Base-by-base conservation (phyloP, 2,113 vertebrate genomes). In the Prinia subflava region DNA sequence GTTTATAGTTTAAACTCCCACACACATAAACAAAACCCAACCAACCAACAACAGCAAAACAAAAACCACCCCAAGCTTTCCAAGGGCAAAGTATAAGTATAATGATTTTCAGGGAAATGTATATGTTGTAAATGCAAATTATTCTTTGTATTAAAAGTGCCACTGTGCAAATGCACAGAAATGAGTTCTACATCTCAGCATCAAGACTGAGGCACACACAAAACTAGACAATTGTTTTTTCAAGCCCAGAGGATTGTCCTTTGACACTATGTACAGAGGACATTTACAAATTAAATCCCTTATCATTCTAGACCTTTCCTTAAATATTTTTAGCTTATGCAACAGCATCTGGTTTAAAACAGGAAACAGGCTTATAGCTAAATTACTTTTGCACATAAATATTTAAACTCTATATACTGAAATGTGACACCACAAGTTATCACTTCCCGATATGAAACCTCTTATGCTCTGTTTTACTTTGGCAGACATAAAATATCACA, bases 291-390 rank as follows among this genome's bases (percentile, higher is more conserved):
- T 94, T 3, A 91, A 96, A 94, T 90, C 49, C 49, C 95, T 95
- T 89, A 93, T 91, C 67, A 76, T 95, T 96, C 87, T 67, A 91
- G 70, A 89, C 83, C 62, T 97, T 95, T 96, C 93, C 90, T 94
- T 87, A 96, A 95, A 93, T 94, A 95, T 92, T 92, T 97, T 97
- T 97, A 96, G 89, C 91, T 92, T 94, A 90, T 92, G 81, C 93
- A 93, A 94, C 91, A 94, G 90, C 81, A 74, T 92, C 95, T 97
- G 89, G 86, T 95, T 96, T 96, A 96, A 97, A 97, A 96, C 97
- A 97, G 96, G 96, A 97, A 98, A 95, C 95, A 97, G 96, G 95
- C 97, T 94, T 94, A 93, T 85, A 95, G 90, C 87, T 96, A 88
- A 95, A 91, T 95, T 90, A 90, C 92, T 96, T 42, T 96, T 96